Conservation (phyloP, 35 echinoderm and acorn worm genomes). For the Lytechinus pictus region DNA sequence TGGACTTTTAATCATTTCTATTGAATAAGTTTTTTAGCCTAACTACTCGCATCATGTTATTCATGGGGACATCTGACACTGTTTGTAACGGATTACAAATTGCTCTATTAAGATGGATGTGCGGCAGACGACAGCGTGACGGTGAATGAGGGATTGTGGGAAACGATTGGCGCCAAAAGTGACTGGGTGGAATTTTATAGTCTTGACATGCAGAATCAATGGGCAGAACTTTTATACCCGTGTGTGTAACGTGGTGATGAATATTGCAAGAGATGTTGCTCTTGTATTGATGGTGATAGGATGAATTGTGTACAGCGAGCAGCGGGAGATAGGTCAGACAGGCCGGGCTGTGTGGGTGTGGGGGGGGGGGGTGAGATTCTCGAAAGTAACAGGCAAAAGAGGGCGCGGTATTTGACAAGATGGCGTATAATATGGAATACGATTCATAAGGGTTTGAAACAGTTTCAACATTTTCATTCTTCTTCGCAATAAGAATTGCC, state of each 20-base stretch:
- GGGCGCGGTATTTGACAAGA: no score
- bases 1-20: no score
- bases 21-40: background rate
- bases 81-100: constrained; percentile 7
- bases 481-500: no score
- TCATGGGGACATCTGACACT: background rate
- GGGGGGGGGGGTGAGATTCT: no score
- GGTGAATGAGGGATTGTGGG: background rate
- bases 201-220: background rate
- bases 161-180: background rate
- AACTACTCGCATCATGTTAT: background rate
- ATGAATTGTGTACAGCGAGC: no score
- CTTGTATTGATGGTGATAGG: no score
- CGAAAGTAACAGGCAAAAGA: no score
- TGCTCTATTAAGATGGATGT: background rate
- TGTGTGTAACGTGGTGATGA: background rate
- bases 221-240: background rate
- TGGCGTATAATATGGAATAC: no score
- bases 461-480: no score
- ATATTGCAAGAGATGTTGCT: background rate
- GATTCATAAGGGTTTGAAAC: no score
- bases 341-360: no score
- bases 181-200: background rate
- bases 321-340: no score
- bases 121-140: background rate